These are phyloP conservation scores for Callimorpha dominula DNA, from an alignment of 2,888 invertebrate genomes.

Conservation along the genomic window DNA sequence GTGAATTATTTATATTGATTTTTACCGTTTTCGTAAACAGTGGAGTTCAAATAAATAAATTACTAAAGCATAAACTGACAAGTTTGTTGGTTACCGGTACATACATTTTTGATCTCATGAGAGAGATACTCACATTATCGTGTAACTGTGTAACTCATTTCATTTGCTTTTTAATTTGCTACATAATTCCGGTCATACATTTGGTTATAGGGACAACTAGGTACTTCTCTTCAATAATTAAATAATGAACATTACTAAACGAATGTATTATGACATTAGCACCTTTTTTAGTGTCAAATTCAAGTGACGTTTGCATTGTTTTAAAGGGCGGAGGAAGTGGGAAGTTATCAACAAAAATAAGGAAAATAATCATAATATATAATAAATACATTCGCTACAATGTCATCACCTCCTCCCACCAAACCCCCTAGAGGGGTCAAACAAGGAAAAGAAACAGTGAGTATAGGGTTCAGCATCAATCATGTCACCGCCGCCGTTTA, in stretches of 20 bases:
- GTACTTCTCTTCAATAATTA: too few relatives aligned
- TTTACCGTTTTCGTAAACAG: too few relatives aligned
- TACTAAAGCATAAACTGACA: too few relatives aligned
- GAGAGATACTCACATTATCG: too few relatives aligned
- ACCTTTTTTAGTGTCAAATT: conserved; percentile 15
- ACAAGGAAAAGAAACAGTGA: conserved; percentile 94
- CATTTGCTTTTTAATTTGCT: too few relatives aligned
- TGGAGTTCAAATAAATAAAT: too few relatives aligned
- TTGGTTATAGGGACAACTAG: too few relatives aligned
- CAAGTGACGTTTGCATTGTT: conserved; percentile 3
- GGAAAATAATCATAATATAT: conserved; percentile 28
- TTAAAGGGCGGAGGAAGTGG: conserved; percentile 33
- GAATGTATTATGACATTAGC: not conserved
- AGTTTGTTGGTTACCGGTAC: too few relatives aligned
- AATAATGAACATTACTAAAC: not conserved
- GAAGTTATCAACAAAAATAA: conserved; percentile 30
- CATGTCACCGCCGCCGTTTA: conserved; percentile 36
- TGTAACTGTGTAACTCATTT: too few relatives aligned
- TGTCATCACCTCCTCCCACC: conserved; percentile 91
- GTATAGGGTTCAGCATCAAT: conserved; percentile 43
- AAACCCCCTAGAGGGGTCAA: conserved; percentile 96
- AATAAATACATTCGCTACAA: conserved; percentile 51
- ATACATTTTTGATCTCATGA: too few relatives aligned
- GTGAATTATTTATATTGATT: too few relatives aligned
- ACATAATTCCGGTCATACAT: too few relatives aligned